Evolutionary conservation across 2,113 vertebrate species (phyloP).

Genomic region (Heptranchias perlo): DNA sequence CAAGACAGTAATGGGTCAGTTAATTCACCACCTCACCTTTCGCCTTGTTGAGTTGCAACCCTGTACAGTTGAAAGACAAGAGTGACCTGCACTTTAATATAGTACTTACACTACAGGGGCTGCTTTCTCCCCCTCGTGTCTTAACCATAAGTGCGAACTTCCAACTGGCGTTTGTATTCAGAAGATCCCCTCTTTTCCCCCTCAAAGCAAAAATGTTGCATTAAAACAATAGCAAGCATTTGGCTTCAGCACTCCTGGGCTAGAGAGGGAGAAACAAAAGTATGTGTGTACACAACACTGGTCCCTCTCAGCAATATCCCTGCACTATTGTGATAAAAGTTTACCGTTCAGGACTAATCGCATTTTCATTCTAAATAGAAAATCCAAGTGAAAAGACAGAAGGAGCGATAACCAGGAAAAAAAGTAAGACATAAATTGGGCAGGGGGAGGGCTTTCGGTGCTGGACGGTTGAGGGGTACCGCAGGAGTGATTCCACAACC

Average conservation of each 20-base stretch:
- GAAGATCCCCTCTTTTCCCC: not conserved
- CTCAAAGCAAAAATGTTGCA: not conserved
- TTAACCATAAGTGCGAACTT: not conserved
- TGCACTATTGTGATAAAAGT: not conserved
- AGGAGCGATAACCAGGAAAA: not conserved
- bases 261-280: not conserved
- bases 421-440: not conserved
- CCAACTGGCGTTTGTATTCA: not conserved
- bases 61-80: not conserved
- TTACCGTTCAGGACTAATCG: not conserved
- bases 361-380: not conserved
- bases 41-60: not conserved
- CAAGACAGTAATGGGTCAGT: constrained; percentile 50
- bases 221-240: not conserved
- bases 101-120: not conserved
- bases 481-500: not conserved
- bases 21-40: constrained; percentile 40
- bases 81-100: not conserved
- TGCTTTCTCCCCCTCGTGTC: not conserved
- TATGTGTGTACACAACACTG: too few relatives aligned
- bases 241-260: not conserved
- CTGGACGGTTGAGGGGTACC: not conserved
- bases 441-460: not conserved
- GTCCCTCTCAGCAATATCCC: not conserved
- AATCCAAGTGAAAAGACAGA: not conserved